These are phyloP conservation scores for Leptosomus discolor DNA, from an alignment of 2,113 vertebrate species.

Conservation along the genomic window DNA sequence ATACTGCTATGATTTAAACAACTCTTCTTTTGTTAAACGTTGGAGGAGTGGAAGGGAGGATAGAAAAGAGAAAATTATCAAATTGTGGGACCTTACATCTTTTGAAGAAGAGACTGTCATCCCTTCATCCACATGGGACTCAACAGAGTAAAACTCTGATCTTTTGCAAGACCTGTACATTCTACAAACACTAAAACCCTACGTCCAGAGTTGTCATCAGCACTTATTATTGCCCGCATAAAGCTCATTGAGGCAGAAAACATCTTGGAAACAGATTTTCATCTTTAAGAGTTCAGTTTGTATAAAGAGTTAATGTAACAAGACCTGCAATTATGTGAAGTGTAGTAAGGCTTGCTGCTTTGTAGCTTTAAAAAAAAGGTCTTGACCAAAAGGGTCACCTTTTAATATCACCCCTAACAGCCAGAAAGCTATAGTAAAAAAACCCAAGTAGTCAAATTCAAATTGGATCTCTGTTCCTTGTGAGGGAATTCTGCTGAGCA, in stretches of 20 bases:
- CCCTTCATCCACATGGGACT: background rate
- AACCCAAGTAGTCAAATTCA: background rate
- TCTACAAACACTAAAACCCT: background rate
- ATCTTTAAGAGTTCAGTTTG: background rate
- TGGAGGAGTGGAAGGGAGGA: background rate
- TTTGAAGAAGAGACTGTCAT: background rate
- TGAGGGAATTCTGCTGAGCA: background rate
- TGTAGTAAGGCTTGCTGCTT: background rate
- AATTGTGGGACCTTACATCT: background rate
- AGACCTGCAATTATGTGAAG: background rate
- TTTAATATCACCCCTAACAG: background rate
- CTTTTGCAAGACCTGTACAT: background rate
- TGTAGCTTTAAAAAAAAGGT: background rate
- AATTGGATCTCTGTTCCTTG: background rate
- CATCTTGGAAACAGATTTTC: background rate
- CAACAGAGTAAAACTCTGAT: background rate
- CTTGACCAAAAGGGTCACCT: background rate
- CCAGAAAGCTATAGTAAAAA: background rate
- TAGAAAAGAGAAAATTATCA: background rate
- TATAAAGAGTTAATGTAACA: background rate
- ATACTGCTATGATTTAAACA: slow-evolving; percentile 14
- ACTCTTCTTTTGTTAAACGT: background rate
- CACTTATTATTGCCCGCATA: background rate
- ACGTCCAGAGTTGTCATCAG: background rate
- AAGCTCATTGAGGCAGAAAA: background rate